These are phyloP conservation scores for Tinea pellionella DNA, from an alignment of 2,888 invertebrate species.

Conservation along the genomic window DNA sequence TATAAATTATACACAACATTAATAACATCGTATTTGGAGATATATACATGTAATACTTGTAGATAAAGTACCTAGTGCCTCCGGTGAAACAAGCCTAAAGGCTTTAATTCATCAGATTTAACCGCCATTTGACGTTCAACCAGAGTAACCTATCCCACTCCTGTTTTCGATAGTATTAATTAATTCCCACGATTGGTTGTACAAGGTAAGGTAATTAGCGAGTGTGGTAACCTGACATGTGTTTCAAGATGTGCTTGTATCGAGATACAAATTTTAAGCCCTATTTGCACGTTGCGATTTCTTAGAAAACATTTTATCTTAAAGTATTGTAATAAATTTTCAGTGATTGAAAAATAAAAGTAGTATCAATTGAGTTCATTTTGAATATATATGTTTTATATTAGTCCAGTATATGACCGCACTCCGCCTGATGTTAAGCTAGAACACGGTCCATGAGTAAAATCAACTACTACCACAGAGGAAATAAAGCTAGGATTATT, in stretches of 20 bases:
- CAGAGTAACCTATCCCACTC: slow-evolving; percentile 14
- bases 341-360: too few species aligned
- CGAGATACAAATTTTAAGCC: not conserved
- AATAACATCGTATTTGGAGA: not conserved
- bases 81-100: slow-evolving; percentile 1
- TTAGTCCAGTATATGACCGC: too few species aligned
- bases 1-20: not conserved
- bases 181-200: slow-evolving; percentile 41
- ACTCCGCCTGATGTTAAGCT: too few species aligned
- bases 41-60: not conserved
- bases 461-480: too few species aligned
- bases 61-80: slow-evolving; percentile 12
- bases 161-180: slow-evolving; percentile 48
- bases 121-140: slow-evolving; percentile 11
- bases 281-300: not conserved
- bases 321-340: too few species aligned
- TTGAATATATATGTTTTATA: too few species aligned
- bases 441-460: too few species aligned
- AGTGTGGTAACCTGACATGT: slow-evolving; percentile 36
- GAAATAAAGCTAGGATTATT: too few species aligned
- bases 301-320: not conserved
- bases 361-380: too few species aligned
- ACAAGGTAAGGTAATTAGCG: slow-evolving; percentile 44
- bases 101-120: slow-evolving; percentile 9
- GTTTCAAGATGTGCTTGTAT: slow-evolving; percentile 24